Evolutionary conservation across 37 sponge, comb jelly and placozoan genomes (phyloP), one percentile per base, ranked within the genome.

Genomic region (Ephydatia muelleri): DNA sequence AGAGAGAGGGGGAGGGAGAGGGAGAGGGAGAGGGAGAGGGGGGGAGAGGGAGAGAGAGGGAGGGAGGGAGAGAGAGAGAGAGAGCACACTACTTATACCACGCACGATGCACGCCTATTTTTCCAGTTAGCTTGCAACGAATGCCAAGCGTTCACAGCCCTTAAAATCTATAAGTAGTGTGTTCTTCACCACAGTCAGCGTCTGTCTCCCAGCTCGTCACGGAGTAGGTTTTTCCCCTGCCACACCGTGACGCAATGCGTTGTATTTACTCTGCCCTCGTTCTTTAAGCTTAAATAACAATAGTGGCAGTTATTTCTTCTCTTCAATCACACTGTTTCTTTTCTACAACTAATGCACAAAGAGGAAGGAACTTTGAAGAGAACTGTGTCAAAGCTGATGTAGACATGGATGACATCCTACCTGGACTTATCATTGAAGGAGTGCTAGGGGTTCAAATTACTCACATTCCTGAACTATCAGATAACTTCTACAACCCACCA

Each of bases 41-140:
- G 49, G 6, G 29, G 21, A 5, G 36, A 75, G 76, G 64, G 67
- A 84, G 76, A 72, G 39, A 36, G 73, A 27, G 34, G 39, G 49
- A 81, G 36, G 43, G 78, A 77, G 78, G 30, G 78, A 38, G 78
- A 77, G 78, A n/a, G n/a, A n/a, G n/a, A n/a, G n/a, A n/a, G n/a
- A n/a, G n/a, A n/a, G n/a, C n/a, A n/a, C n/a, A n/a, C n/a, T n/a
- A n/a, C n/a, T n/a, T n/a, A n/a, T n/a, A n/a, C n/a, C n/a, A n/a
- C n/a, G n/a, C n/a, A n/a, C n/a, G n/a, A n/a, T n/a, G n/a, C n/a
- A n/a, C n/a, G n/a, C n/a, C n/a, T n/a, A n/a, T n/a, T n/a, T n/a
- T n/a, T n/a, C n/a, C n/a, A n/a, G n/a, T n/a, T n/a, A n/a, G n/a
- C n/a, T n/a, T n/a, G n/a, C n/a, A n/a, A n/a, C n/a, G n/a, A n/a